Percentiles rank a stretch among this genome's conserved stretches.
These are phyloP conservation scores for Acrobasis suavella DNA, from an alignment of 2,888 invertebrate species.

Conservation along the genomic window DNA sequence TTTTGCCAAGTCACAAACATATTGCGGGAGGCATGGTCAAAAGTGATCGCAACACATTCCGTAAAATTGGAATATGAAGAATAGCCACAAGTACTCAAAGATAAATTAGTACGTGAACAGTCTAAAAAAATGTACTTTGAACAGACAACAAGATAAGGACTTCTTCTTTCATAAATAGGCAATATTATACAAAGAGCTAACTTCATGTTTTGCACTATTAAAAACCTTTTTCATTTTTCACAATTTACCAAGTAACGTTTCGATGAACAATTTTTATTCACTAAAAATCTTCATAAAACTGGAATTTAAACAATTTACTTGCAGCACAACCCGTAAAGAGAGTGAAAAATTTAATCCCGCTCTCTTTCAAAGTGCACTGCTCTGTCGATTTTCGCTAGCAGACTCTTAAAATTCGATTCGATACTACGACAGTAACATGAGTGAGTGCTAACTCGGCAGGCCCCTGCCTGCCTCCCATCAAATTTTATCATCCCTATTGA, in stretches of 20 bases:
- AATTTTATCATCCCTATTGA: slow-evolving; percentile 74
- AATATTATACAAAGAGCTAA: no score
- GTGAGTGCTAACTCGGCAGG: slow-evolving; percentile 44
- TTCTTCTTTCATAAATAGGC: no score
- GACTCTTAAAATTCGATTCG: slow-evolving; percentile 49
- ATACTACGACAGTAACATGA: slow-evolving; percentile 59
- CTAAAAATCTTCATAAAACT: background rate
- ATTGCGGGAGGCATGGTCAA: no score
- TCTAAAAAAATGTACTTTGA: no score
- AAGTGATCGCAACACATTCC: no score
- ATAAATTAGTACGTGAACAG: no score
- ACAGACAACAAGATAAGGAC: no score
- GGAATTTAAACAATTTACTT: slow-evolving; percentile 4
- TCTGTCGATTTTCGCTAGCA: slow-evolving; percentile 27
- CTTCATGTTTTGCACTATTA: background rate
- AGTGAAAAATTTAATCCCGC: slow-evolving; percentile 23
- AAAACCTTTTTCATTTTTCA: background rate
- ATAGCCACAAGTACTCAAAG: no score
- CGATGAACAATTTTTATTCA: no score
- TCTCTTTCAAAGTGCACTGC: slow-evolving; percentile 23
- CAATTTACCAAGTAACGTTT: no score
- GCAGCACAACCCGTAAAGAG: background rate
- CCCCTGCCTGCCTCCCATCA: slow-evolving; percentile 59
- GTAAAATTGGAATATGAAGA: no score
- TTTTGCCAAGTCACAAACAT: no score